These are phyloP conservation scores for Microcebus lehilahytsara DNA, from an alignment of 2,113 vertebrate genomes.

Conservation along the genomic window DNA sequence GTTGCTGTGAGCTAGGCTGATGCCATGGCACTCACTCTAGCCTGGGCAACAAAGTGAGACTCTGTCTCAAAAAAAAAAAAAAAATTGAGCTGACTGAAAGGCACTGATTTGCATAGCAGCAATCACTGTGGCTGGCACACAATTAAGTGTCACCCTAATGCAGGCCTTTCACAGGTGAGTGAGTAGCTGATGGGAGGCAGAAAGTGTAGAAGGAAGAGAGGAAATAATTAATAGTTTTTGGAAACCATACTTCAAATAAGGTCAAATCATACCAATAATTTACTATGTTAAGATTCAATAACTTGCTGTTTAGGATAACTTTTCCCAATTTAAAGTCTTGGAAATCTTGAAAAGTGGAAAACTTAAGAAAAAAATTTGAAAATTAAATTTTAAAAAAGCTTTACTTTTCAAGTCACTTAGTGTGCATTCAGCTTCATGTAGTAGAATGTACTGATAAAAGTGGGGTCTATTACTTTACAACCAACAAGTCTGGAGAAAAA, in stretches of 20 bases:
- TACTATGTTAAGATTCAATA: neutral
- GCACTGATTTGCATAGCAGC: neutral
- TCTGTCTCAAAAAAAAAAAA: neutral
- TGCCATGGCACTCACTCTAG: no score
- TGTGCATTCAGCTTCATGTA: neutral
- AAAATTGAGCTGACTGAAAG: neutral
- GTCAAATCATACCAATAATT: neutral
- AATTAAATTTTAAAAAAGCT: neutral
- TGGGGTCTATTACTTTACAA: neutral
- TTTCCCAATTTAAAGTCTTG: neutral
- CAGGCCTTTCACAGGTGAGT: neutral
- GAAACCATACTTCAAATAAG: neutral
- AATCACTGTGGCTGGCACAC: neutral
- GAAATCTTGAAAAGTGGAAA: conserved; percentile 1
- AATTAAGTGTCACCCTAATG: neutral
- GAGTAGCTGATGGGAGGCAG: neutral
- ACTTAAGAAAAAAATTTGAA: neutral
- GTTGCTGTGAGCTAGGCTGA: no score
- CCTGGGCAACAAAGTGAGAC: no score
- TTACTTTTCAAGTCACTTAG: neutral
- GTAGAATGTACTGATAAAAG: neutral
- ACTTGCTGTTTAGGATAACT: neutral
- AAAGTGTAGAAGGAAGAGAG: neutral
- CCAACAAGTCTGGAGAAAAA: neutral
- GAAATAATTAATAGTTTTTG: neutral